phyloP scores from a whole-genome alignment of 2,797 vertebrate genomes.

The Cyclopterus lumpus region DNA sequence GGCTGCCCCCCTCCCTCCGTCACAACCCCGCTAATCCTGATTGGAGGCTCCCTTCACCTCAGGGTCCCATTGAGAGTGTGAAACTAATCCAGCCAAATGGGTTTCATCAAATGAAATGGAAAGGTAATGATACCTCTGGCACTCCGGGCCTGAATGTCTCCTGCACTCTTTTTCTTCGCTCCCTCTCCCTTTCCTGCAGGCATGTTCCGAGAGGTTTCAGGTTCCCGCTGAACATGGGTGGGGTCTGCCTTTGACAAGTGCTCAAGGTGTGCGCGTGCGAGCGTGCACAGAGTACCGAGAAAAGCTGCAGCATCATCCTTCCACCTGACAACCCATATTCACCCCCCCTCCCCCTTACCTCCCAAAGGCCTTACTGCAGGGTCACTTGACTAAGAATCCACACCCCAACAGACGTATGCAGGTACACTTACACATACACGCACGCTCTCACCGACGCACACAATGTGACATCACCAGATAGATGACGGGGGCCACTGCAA shows the following conservation, averaged over 20 bases:
- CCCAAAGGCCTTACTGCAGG: constrained; percentile 61
- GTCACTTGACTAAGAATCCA: constrained; percentile 61
- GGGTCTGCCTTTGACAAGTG: constrained; percentile 32
- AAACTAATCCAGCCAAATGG: constrained; percentile 77
- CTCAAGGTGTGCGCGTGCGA: constrained; percentile 15
- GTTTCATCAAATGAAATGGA: constrained; percentile 75
- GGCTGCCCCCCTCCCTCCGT: constrained; percentile 14
- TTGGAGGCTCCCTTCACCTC: constrained; percentile 60
- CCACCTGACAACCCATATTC: constrained; percentile 61
- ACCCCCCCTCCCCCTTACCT: constrained; percentile 42
- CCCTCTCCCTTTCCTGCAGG: constrained; percentile 29
- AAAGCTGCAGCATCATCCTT: constrained; percentile 59
- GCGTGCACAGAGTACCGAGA: not conserved
- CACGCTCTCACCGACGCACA: constrained; percentile 28
- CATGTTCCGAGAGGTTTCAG: constrained; percentile 48
- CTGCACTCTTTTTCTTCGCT: constrained; percentile 44
- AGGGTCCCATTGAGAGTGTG: constrained; percentile 65
- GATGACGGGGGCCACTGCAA: constrained; percentile 70
- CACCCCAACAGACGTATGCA: constrained; percentile 21
- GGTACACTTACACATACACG: constrained; percentile 4
- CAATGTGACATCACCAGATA: constrained; percentile 76
- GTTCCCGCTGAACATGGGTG: constrained; percentile 51
- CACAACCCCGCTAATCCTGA: constrained; percentile 41
- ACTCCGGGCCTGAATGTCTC: constrained; percentile 58
- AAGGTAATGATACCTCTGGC: constrained; percentile 72